Conservation (phyloP, 2,113 vertebrate genomes). For the Cathartes aura region DNA sequence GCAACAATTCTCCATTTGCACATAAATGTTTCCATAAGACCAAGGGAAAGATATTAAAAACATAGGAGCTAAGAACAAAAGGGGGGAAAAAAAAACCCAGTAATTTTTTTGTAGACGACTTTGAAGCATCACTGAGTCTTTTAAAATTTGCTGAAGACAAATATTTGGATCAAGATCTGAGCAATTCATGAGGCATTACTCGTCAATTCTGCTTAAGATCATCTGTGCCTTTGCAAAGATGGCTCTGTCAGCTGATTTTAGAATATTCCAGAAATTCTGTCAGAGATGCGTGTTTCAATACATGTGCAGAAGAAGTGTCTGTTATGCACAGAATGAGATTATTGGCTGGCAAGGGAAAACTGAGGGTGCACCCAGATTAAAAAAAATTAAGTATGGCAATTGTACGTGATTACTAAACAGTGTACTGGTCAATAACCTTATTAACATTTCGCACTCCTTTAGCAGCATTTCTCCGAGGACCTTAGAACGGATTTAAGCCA, state of each 20-base stretch:
- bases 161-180: neutral
- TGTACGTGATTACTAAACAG: neutral
- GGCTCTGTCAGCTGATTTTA: slow-evolving; percentile 25
- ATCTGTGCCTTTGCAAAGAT: neutral
- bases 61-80: neutral
- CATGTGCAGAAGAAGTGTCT: neutral
- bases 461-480: neutral
- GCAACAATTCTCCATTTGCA: neutral
- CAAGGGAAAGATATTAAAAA: neutral
- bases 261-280: slow-evolving; percentile 23
- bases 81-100: accelerated
- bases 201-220: slow-evolving; percentile 20
- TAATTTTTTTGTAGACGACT: neutral
- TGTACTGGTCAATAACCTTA: neutral
- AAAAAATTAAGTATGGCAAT: neutral
- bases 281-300: neutral
- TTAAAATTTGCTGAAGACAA: slow-evolving; percentile 30
- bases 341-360: neutral
- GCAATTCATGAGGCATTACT: neutral
- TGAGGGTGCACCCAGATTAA: neutral
- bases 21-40: accelerated
- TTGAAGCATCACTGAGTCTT: neutral
- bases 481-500: neutral
- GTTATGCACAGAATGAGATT: neutral
- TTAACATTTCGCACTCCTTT: neutral